A percentile compares a stretch with the other conserved stretches of the same genome.
Conservation (phyloP, 2,797 vertebrate genomes). For the Acanthiza pusilla region DNA sequence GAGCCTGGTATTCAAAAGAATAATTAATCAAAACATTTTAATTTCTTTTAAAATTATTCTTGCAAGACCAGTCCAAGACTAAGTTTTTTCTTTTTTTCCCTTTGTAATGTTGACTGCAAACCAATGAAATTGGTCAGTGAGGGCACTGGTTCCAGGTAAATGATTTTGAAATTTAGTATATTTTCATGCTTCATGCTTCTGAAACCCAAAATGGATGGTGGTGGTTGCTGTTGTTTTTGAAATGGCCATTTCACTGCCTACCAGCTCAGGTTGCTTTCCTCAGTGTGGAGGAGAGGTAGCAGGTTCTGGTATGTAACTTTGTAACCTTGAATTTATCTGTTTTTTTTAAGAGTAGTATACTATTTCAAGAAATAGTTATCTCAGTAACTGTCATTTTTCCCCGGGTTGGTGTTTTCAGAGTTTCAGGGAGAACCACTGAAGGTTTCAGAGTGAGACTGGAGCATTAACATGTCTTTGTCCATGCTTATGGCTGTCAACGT, state of each 20-base stretch:
- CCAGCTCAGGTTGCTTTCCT: background rate
- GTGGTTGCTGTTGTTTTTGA: background rate
- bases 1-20: background rate
- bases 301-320: background rate
- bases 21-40: background rate
- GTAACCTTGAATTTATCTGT: background rate
- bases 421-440: background rate
- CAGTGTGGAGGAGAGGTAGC: background rate
- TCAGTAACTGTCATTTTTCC: background rate
- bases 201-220: background rate
- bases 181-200: background rate
- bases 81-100: background rate
- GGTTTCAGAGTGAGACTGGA: background rate
- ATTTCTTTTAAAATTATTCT: background rate
- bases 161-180: background rate
- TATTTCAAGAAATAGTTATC: background rate
- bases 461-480: background rate
- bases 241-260: background rate
- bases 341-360: background rate
- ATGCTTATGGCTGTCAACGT: accelerated
- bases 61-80: background rate
- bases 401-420: background rate
- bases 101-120: background rate
- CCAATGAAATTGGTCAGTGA: background rate
- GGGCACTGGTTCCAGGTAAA: background rate